phyloP scores from a whole-genome alignment of 2,888 invertebrate genomes.

The Hylaea fasciaria region DNA sequence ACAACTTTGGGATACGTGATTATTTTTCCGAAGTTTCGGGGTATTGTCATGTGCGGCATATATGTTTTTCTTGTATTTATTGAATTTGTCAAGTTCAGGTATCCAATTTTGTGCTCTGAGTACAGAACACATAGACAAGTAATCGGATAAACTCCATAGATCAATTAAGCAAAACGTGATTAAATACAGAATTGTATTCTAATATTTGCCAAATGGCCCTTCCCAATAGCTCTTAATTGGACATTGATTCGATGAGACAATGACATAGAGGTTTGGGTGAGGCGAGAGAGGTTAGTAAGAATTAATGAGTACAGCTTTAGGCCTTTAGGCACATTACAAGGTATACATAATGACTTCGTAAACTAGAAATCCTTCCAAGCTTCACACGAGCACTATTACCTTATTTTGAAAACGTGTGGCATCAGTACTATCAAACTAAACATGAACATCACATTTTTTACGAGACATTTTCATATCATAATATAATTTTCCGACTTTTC shows the following conservation, averaged over 20 bases:
- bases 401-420: too few species aligned
- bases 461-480: too few species aligned
- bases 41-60: constrained; percentile 17
- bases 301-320: constrained; percentile 27
- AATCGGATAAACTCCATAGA: too few species aligned
- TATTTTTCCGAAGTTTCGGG: constrained; percentile 19
- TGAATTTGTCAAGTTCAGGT: constrained; percentile 3
- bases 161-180: background rate
- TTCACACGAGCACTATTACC: too few species aligned
- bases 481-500: too few species aligned
- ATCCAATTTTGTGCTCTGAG: background rate
- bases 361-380: too few species aligned
- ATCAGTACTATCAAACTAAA: too few species aligned
- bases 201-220: constrained; percentile 25
- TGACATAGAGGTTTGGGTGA: constrained; percentile 19
- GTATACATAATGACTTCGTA: constrained; percentile 24
- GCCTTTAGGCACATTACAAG: constrained; percentile 18
- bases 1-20: constrained; percentile 29
- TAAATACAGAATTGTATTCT: constrained; percentile 20
- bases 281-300: constrained; percentile 24
- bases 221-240: constrained; percentile 22
- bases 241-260: constrained; percentile 33
- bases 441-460: too few species aligned
- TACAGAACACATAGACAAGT: background rate
- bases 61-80: background rate